Percentiles rank a stretch among this genome's conserved stretches.
phyloP scores from a whole-genome alignment of 92 coral and sea anemone genomes.

The Actinostola sp. region DNA sequence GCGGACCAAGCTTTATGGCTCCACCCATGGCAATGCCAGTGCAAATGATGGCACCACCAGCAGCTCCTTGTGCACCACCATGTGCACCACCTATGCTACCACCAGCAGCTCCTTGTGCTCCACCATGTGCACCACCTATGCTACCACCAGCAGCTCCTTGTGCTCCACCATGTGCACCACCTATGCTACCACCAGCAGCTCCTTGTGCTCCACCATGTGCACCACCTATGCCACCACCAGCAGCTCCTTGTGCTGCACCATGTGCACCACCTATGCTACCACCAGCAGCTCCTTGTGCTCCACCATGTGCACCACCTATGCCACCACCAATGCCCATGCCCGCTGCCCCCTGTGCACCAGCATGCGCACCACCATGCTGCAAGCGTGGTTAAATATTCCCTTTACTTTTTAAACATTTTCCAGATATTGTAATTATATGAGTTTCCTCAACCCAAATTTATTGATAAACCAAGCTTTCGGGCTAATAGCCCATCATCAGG shows the following conservation, averaged over 20 bases:
- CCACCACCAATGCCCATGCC: constrained; percentile 10
- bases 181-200: constrained; percentile 16
- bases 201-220: constrained; percentile 35
- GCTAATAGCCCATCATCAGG: too few relatives aligned
- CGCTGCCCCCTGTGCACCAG: constrained; percentile 28
- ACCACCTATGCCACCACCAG: constrained; percentile 18
- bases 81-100: constrained; percentile 22
- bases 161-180: constrained; percentile 30
- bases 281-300: constrained; percentile 20
- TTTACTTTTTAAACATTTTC: too few relatives aligned
- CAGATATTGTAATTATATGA: too few relatives aligned
- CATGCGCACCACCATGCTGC: constrained; percentile 22
- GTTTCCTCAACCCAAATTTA: too few relatives aligned
- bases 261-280: constrained; percentile 18
- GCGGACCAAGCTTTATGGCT: constrained; percentile 20
- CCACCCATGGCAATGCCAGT: constrained; percentile 33
- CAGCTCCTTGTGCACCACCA: constrained; percentile 23
- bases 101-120: constrained; percentile 26
- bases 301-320: constrained; percentile 23
- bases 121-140: constrained; percentile 21
- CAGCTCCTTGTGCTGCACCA: constrained; percentile 12
- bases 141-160: constrained; percentile 25
- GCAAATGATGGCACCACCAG: constrained; percentile 24
- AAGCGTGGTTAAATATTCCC: constrained; percentile 9
- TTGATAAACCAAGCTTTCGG: too few relatives aligned